A percentile compares a stretch with the other conserved stretches of the same genome.
These are phyloP conservation scores for silkworm (Bombyx mori) DNA, from an alignment of 1,140 invertebrate genomes.

Conservation along the genomic window DNA sequence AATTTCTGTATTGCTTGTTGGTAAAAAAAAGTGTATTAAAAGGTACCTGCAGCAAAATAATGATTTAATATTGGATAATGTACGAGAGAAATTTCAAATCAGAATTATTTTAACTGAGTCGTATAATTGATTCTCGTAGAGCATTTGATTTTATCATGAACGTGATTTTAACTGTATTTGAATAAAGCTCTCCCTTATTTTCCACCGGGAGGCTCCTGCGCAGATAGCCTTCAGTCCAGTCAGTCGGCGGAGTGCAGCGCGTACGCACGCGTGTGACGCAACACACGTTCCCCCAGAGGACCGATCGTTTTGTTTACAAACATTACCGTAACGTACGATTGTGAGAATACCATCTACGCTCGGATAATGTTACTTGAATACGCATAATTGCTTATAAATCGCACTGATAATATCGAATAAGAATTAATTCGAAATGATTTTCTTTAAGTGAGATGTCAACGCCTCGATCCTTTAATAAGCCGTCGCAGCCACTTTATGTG, in stretches of 20 bases:
- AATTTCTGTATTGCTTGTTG: too few relatives aligned
- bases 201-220: constrained; percentile 32
- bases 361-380: constrained; percentile 19
- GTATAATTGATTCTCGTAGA: too few relatives aligned
- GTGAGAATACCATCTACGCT: constrained; percentile 17
- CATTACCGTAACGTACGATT: constrained; percentile 23
- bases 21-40: too few relatives aligned
- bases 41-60: too few relatives aligned
- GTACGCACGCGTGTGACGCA: constrained; percentile 48
- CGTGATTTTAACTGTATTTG: too few relatives aligned
- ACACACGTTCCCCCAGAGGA: constrained; percentile 17
- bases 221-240: constrained; percentile 58
- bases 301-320: constrained; percentile 50
- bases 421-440: constrained; percentile 49
- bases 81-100: too few relatives aligned
- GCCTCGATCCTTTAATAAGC: constrained; percentile 46
- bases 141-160: too few relatives aligned
- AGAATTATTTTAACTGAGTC: too few relatives aligned
- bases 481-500: constrained; percentile 42
- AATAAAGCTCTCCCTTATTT: constrained; percentile 28
- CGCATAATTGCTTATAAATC: constrained; percentile 16
- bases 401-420: constrained; percentile 26
- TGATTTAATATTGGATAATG: too few relatives aligned
- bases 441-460: constrained; percentile 59
- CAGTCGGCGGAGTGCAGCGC: constrained; percentile 56